Conservation (phyloP, 2,113 vertebrate species). For the Hydrochoerus hydrochaeris region DNA sequence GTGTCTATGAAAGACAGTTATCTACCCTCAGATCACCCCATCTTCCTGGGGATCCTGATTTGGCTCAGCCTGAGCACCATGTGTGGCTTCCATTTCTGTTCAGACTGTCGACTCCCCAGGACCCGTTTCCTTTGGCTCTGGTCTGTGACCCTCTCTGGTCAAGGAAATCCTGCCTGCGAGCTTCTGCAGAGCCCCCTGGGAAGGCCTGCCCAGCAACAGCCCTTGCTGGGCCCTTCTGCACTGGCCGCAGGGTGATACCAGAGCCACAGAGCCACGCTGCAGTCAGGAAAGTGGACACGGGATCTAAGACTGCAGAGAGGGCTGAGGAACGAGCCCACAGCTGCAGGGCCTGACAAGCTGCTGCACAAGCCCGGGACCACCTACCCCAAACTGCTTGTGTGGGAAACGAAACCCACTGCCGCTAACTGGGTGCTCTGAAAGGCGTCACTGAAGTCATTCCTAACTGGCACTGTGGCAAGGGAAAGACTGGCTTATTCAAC, state of each 20-base stretch:
- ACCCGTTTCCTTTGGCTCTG: neutral
- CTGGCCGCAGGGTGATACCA: too few relatives aligned
- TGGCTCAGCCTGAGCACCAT: neutral
- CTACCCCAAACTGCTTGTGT: neutral
- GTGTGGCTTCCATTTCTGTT: neutral
- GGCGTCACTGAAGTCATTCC: neutral
- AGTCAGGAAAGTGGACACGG: neutral
- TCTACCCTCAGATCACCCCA: neutral
- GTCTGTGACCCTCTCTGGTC: neutral
- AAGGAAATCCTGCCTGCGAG: neutral
- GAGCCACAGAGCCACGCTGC: neutral
- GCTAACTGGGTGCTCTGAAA: neutral
- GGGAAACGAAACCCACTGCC: neutral
- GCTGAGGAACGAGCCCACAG: neutral
- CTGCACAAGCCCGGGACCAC: neutral
- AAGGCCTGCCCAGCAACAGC: neutral
- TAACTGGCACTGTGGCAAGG: neutral
- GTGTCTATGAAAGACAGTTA: neutral
- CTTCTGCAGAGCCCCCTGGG: neutral
- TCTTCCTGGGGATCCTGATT: neutral
- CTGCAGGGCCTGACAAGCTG: neutral
- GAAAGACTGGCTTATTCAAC: neutral
- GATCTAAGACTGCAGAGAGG: neutral
- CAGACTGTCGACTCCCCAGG: neutral
- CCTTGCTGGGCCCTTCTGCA: neutral